These are phyloP conservation scores for Trinorchestia longiramus DNA, from an alignment of 1,140 invertebrate species.

Conservation along the genomic window DNA sequence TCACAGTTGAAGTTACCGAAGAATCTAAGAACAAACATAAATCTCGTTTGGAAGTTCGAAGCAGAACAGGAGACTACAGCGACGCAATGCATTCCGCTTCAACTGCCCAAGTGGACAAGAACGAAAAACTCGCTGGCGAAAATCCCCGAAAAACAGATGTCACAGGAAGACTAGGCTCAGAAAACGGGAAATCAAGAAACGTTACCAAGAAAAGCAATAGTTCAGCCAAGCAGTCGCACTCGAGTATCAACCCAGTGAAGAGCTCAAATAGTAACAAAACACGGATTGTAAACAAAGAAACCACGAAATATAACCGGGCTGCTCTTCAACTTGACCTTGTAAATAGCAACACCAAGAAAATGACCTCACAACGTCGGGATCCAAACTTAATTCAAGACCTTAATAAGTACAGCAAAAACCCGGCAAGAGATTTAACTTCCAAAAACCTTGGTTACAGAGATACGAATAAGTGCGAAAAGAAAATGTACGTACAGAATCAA, in stretches of 20 bases:
- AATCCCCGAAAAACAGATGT: background rate
- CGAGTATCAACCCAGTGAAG: background rate
- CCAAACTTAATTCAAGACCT: conserved; percentile 46
- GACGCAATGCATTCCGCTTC: background rate
- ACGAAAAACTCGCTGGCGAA: background rate
- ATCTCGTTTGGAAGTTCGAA: conserved; percentile 6
- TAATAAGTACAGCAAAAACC: conserved; percentile 59
- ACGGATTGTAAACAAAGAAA: background rate
- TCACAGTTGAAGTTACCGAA: conserved; percentile 21
- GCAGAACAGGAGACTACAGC: background rate
- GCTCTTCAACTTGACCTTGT: conserved; percentile 57
- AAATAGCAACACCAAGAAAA: conserved; percentile 60
- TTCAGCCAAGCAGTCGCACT: background rate
- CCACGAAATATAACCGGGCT: conserved; percentile 48
- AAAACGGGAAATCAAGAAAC: background rate
- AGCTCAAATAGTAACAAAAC: background rate
- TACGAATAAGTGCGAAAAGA: conserved; percentile 65
- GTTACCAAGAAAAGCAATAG: background rate
- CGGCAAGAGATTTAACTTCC: conserved; percentile 60
- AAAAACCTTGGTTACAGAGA: conserved; percentile 64
- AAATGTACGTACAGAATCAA: conserved; percentile 25
- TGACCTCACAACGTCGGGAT: background rate
- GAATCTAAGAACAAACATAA: background rate
- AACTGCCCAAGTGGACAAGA: background rate
- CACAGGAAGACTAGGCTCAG: background rate